Evolutionary conservation across 2,113 vertebrate species (phyloP).

Genomic region (Gasterosteus aculeatus): DNA sequence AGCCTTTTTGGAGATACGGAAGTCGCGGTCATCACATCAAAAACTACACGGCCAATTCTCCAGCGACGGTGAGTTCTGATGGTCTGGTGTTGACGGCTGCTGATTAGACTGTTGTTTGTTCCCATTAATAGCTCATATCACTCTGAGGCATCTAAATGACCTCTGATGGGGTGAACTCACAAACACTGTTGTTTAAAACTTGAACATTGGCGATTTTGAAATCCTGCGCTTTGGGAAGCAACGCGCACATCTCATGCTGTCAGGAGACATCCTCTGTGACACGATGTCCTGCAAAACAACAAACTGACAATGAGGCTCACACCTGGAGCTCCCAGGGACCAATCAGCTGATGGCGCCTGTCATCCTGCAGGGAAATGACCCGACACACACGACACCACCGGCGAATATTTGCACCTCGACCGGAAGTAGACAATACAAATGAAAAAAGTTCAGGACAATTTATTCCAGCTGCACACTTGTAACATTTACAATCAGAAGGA

Average conservation of each 20-base stretch:
- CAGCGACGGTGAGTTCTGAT: conserved; percentile 6
- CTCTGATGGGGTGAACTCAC: conserved; percentile 16
- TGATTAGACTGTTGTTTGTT: conserved; percentile 40
- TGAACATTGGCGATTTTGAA: too few relatives aligned
- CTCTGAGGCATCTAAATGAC: conserved; percentile 4
- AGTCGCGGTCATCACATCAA: conserved; percentile 8
- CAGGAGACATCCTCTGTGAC: conserved; percentile 10
- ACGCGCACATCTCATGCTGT: conserved; percentile 32
- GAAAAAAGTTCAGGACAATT: background rate
- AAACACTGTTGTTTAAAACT: background rate
- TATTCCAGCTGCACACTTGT: background rate
- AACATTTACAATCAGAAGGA: background rate
- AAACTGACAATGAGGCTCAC: background rate
- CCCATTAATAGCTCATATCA: conserved; percentile 8
- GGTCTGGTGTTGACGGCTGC: conserved; percentile 21
- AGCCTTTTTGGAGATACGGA: background rate
- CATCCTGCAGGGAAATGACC: background rate
- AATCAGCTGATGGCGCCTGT: too few relatives aligned
- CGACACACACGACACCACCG: too few relatives aligned
- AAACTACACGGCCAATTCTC: conserved; percentile 1
- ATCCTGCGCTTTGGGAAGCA: conserved; percentile 26
- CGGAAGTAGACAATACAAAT: background rate
- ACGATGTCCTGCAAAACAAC: conserved; percentile 26
- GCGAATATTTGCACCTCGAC: background rate
- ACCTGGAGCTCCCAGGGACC: too few relatives aligned